These are phyloP conservation scores for Blastobasis adustella DNA, from an alignment of 2,888 invertebrate genomes.

Conservation along the genomic window DNA sequence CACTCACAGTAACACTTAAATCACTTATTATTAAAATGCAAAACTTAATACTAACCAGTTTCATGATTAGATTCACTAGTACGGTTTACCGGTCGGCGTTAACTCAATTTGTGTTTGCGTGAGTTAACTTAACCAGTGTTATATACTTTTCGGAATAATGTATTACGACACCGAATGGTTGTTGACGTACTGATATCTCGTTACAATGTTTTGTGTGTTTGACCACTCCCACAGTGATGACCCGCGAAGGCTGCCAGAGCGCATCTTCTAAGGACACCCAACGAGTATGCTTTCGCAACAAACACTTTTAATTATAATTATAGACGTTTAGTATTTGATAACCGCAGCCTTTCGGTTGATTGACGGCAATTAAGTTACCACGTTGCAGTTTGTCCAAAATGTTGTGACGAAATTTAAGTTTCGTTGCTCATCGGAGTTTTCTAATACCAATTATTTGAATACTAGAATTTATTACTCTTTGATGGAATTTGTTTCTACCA, in stretches of 20 bases:
- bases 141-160: conserved; percentile 54
- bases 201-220: conserved; percentile 51
- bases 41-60: conserved; percentile 41
- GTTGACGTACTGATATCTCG: conserved; percentile 40
- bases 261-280: conserved; percentile 44
- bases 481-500: too few species aligned
- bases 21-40: conserved; percentile 9
- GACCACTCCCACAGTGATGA: conserved; percentile 36
- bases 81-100: conserved; percentile 26
- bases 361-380: conserved; percentile 26
- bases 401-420: too few species aligned
- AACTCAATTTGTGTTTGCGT: conserved; percentile 43
- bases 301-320: conserved; percentile 36
- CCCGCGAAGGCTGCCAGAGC: conserved; percentile 35
- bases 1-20: not conserved
- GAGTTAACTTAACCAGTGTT: conserved; percentile 41
- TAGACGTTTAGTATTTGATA: conserved; percentile 22
- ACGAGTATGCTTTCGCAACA: conserved; percentile 34
- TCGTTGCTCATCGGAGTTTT: too few species aligned
- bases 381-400: too few species aligned
- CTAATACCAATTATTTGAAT: too few species aligned
- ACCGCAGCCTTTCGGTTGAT: conserved; percentile 26
- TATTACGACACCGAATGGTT: conserved; percentile 52
- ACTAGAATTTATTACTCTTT: too few species aligned
- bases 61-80: conserved; percentile 37